Percentiles rank a stretch among this genome's conserved stretches.
phyloP scores from a whole-genome alignment of 1,140 invertebrate species.

The Sitobion miscanthi region DNA sequence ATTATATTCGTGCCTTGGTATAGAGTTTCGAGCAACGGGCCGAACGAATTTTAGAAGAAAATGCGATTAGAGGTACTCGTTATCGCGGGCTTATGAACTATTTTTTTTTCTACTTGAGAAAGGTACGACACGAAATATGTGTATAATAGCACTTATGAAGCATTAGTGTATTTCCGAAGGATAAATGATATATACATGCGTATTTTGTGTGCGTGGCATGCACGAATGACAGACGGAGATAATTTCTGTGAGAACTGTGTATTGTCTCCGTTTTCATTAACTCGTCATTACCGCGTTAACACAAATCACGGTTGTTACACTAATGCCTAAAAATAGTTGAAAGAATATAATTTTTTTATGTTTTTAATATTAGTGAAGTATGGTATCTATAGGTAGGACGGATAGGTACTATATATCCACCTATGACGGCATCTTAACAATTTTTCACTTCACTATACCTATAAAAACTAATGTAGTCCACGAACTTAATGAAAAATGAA shows the following conservation, averaged over 20 bases:
- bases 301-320: neutral
- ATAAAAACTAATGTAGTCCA: neutral
- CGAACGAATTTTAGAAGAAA: constrained; percentile 7
- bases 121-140: constrained; percentile 39
- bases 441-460: neutral
- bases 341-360: neutral
- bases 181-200: constrained; percentile 24
- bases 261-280: constrained; percentile 34
- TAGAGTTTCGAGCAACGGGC: too few species aligned
- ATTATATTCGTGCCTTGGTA: neutral
- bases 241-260: constrained; percentile 24
- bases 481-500: neutral
- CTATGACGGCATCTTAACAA: neutral
- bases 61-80: neutral
- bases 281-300: neutral
- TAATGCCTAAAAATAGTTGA: neutral
- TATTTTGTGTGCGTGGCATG: constrained; percentile 27
- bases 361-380: neutral
- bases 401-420: neutral
- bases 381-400: neutral
- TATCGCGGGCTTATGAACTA: constrained; percentile 6
- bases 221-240: constrained; percentile 33
- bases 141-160: constrained; percentile 27
- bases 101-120: constrained; percentile 1
- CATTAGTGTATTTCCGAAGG: constrained; percentile 8